phyloP scores from a whole-genome alignment of 2,113 vertebrate genomes.

The Nematolebias whitei region DNA sequence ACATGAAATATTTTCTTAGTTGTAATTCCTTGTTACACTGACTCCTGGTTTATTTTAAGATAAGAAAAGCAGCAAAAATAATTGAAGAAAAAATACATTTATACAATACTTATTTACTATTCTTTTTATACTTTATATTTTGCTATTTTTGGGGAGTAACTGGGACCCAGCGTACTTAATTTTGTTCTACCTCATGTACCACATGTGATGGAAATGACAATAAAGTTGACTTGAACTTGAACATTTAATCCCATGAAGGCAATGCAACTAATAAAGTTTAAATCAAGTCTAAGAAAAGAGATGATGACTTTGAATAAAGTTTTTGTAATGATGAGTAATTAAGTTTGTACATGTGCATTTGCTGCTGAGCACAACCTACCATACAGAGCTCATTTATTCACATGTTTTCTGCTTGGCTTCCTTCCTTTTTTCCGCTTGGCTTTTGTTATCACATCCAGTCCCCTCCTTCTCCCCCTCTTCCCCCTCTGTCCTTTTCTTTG shows the following conservation, averaged over 20 bases:
- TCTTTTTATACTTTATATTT: too few species aligned
- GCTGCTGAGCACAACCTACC: neutral
- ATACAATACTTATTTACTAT: too few species aligned
- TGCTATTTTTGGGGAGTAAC: too few species aligned
- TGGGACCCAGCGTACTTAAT: too few species aligned
- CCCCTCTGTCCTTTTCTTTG: slow-evolving; percentile 12
- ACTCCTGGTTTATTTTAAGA: too few species aligned
- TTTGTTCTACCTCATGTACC: too few species aligned
- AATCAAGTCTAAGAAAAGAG: slow-evolving; percentile 9
- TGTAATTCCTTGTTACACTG: slow-evolving; percentile 36
- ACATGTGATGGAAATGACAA: too few species aligned
- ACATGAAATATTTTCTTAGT: slow-evolving; percentile 36
- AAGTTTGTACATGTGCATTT: neutral
- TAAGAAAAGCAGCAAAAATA: slow-evolving; percentile 9
- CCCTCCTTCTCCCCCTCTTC: slow-evolving; percentile 12
- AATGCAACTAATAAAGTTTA: slow-evolving; percentile 37
- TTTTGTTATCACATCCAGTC: slow-evolving; percentile 24
- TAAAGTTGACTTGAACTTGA: too few species aligned
- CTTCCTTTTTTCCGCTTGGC: neutral
- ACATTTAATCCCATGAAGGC: slow-evolving; percentile 28
- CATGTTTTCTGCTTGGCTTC: slow-evolving; percentile 18
- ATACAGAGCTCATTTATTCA: slow-evolving; percentile 22
- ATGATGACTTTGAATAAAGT: slow-evolving; percentile 15
- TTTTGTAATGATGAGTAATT: neutral
- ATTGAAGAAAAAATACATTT: slow-evolving; percentile 34